Evolutionary conservation across 2,888 invertebrate species (phyloP).

Genomic region (Hydraecia micacea): DNA sequence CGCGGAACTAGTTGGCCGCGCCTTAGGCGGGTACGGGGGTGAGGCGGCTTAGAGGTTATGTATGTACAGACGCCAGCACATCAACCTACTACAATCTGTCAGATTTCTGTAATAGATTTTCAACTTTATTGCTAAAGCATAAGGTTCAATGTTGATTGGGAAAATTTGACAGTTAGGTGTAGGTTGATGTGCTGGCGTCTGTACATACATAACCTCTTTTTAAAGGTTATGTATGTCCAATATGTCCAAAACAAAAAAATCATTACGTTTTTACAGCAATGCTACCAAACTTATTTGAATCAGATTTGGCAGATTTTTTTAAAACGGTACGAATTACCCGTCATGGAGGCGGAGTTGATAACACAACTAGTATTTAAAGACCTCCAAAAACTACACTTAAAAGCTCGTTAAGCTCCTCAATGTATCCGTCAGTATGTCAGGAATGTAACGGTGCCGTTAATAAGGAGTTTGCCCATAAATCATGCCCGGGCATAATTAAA

Average conservation of each 20-base stretch:
- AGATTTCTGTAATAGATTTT: too few species aligned
- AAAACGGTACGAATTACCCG: constrained; percentile 10
- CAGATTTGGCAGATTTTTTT: neutral
- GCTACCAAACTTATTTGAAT: neutral
- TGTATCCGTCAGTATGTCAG: constrained; percentile 62
- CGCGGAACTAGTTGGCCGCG: too few species aligned
- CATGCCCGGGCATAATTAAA: constrained; percentile 78
- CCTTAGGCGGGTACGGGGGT: too few species aligned
- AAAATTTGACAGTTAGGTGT: too few species aligned
- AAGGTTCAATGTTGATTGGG: too few species aligned
- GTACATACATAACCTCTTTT: too few species aligned
- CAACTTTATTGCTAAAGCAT: too few species aligned
- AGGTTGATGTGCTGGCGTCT: too few species aligned
- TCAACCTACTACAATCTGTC: too few species aligned
- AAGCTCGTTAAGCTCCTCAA: constrained; percentile 39
- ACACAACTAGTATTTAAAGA: constrained; percentile 21
- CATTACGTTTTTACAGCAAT: neutral
- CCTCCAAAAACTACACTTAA: constrained; percentile 24
- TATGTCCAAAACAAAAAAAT: neutral
- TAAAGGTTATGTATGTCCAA: too few species aligned
- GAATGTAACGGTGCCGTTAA: constrained; percentile 68
- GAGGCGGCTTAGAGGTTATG: too few species aligned
- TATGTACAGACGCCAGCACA: too few species aligned
- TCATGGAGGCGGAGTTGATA: neutral
- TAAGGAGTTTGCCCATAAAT: constrained; percentile 76